Base-by-base conservation (phyloP, 2,888 invertebrate genomes). In the Scrobipalpa atriplicella region DNA sequence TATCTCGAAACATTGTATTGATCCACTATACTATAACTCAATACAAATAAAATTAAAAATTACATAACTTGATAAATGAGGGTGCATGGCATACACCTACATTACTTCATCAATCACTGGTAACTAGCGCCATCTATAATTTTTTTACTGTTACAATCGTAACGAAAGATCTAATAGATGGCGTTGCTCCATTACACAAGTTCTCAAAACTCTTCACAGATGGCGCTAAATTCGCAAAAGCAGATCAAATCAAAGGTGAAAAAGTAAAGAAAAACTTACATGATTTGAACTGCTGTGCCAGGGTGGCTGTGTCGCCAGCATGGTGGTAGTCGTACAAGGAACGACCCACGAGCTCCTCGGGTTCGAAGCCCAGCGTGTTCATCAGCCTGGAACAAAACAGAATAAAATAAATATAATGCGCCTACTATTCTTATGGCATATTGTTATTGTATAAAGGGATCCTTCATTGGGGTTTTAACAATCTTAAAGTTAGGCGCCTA, bases 291-390 rank as follows among this genome's bases (percentile, higher is more conserved):
- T 97, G 96, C 73, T 96, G 95, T 76, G 95, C 95, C 74, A 99
- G 93, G n/a, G 95, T 93, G 65, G 95, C 94, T 73, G 96, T 96
- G 91, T 99, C 99, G 76, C 95, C 94, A 11, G 97, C 97, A 87
- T 99, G 98, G 88, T 98, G 96, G 86, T 96, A 98, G 73, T 97
- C 96, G 86, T 96, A 99, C 8, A 98, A 90, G 0, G 98, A 97
- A 84, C 96, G 96, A 47, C 97, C 97, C 61, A 97, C 92, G 75
- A 99, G 90, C 81, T 98, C 97, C 66, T 95, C 95, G 16, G 96
- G 94, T 68, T 94, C 94, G 93, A 97, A 99, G 39, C 98, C 98
- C 72, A 98, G 93, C 75, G 97, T 94, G 70, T 95, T 95, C 75
- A 94, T 91, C 93, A 98, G 95, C 84, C 98, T 98, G 90, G 65